A percentile compares a stretch with the other conserved stretches of the same genome.
Evolutionary conservation across 2,113 vertebrate genomes (phyloP).

Genomic region (Pterocles gutturalis): DNA sequence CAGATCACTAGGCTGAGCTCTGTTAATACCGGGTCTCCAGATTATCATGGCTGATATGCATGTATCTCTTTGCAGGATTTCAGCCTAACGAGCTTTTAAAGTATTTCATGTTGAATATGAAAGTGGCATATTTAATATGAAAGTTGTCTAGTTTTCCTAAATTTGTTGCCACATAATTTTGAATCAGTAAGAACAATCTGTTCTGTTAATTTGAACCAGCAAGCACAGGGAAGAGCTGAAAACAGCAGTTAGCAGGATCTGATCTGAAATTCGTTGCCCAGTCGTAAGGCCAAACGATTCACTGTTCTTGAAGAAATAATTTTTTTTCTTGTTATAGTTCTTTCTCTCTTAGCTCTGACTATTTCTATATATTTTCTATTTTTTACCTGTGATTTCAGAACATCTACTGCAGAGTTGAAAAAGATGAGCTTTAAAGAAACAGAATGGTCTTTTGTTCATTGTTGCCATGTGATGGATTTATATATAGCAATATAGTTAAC

Average conservation of each 20-base stretch:
- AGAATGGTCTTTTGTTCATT: slow-evolving; percentile 22
- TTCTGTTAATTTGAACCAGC: slow-evolving; percentile 46
- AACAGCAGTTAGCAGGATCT: not conserved
- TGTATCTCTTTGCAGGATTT: not conserved
- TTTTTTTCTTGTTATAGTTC: not conserved
- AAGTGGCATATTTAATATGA: not conserved
- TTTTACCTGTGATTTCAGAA: slow-evolving; percentile 7
- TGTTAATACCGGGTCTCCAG: not conserved
- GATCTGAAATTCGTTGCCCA: not conserved
- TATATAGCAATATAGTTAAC: not conserved
- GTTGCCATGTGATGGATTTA: not conserved
- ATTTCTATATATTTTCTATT: not conserved
- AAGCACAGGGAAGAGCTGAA: not conserved
- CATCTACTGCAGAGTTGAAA: not conserved
- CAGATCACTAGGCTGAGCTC: not conserved
- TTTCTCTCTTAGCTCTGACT: not conserved
- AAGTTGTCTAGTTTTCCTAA: slow-evolving; percentile 2
- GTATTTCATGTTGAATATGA: not conserved
- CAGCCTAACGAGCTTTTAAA: not conserved
- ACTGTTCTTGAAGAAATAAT: not conserved
- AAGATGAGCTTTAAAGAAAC: not conserved
- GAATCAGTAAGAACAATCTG: slow-evolving; percentile 1
- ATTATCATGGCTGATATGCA: not conserved
- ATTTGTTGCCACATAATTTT: slow-evolving; percentile 16
- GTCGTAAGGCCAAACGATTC: not conserved